Evolutionary conservation across 2,113 vertebrate species (phyloP).

Genomic region (Sialia sialis): DNA sequence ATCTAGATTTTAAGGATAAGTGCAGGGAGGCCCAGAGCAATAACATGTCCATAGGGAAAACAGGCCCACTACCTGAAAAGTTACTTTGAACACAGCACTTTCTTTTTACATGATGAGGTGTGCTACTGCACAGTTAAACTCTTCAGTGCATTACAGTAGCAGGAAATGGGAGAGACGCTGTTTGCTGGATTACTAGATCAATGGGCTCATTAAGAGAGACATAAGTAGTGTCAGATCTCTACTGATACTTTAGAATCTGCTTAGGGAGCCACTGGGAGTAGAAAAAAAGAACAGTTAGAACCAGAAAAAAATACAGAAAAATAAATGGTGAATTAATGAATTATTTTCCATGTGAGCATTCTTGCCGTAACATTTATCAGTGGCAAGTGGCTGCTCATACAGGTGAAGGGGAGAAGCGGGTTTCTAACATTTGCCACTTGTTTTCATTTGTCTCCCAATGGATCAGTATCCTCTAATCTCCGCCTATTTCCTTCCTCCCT

Average conservation of each 20-base stretch:
- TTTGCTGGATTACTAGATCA: background rate
- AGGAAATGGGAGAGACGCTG: background rate
- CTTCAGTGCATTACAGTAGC: background rate
- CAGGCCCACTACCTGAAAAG: background rate
- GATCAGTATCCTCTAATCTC: background rate
- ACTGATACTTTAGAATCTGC: constrained; percentile 5
- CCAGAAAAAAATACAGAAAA: background rate
- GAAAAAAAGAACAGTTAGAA: background rate
- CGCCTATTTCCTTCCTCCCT: background rate
- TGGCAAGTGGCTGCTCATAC: background rate
- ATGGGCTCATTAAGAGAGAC: background rate
- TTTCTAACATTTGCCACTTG: background rate
- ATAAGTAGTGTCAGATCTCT: background rate
- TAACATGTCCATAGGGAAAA: background rate
- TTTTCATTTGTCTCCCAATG: background rate
- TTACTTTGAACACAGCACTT: background rate
- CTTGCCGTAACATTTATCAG: background rate
- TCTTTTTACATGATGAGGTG: background rate
- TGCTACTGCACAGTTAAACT: background rate
- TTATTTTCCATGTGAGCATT: background rate
- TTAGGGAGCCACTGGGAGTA: background rate
- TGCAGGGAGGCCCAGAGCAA: background rate
- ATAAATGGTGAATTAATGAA: background rate
- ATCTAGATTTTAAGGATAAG: background rate
- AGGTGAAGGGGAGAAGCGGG: background rate